Conservation (phyloP, 1,140 invertebrate species). For the Hyphantria cunea region DNA sequence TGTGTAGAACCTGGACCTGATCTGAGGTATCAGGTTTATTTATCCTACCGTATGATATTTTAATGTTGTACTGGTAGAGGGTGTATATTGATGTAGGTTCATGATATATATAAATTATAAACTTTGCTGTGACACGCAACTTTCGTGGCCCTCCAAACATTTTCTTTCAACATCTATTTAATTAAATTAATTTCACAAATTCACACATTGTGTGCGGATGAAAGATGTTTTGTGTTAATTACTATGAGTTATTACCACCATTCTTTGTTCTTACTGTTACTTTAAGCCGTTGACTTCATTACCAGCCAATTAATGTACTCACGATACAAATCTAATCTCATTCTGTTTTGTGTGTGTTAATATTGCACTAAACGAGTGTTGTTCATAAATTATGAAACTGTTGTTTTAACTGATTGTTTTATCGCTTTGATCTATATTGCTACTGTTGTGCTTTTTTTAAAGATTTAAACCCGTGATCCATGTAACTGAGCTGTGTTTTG, state of each 20-base stretch:
- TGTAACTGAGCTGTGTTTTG: slow-evolving; percentile 10
- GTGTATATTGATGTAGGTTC: no score
- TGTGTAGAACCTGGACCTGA: no score
- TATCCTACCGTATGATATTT: no score
- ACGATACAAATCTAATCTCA: slow-evolving; percentile 61
- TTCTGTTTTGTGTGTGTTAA: slow-evolving; percentile 35
- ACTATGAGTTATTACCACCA: slow-evolving; percentile 38
- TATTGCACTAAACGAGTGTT: slow-evolving; percentile 35
- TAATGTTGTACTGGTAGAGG: no score
- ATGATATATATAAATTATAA: no score
- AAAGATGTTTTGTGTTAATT: slow-evolving; percentile 41
- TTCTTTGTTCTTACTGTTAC: slow-evolving; percentile 42
- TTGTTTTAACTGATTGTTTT: slow-evolving; percentile 30
- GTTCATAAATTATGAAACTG: slow-evolving; percentile 30
- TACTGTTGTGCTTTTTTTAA: slow-evolving; percentile 15
- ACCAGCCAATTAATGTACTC: slow-evolving; percentile 48
- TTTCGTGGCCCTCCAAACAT: slow-evolving; percentile 13
- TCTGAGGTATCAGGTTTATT: no score
- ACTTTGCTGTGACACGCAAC: background rate
- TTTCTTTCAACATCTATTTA: slow-evolving; percentile 20
- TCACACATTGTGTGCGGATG: slow-evolving; percentile 32
- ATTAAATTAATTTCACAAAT: slow-evolving; percentile 32
- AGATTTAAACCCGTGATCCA: slow-evolving; percentile 20
- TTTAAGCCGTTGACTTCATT: slow-evolving; percentile 40
- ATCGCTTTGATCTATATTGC: slow-evolving; percentile 30